phyloP scores from a whole-genome alignment of 1,140 invertebrate species.

The Aethina tumida region DNA sequence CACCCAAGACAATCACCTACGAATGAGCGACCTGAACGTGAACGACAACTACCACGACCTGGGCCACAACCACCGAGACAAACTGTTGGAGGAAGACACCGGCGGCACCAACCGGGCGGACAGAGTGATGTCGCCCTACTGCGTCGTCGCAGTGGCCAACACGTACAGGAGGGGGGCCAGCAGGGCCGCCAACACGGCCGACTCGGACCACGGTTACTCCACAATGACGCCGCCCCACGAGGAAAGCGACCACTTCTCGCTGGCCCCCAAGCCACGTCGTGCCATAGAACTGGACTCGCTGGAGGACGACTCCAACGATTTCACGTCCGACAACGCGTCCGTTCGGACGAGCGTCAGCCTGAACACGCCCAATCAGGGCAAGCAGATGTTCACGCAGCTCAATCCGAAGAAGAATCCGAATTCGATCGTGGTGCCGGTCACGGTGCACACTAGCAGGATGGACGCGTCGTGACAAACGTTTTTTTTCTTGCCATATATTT shows the following conservation, averaged over 20 bases:
- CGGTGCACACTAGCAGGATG: too few relatives aligned
- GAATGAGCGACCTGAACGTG: slow-evolving; percentile 33
- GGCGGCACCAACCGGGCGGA: too few relatives aligned
- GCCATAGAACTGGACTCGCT: slow-evolving; percentile 48
- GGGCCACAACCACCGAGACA: slow-evolving; percentile 49
- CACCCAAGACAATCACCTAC: slow-evolving; percentile 38
- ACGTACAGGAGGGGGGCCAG: slow-evolving; percentile 68
- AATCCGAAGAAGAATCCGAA: too few relatives aligned
- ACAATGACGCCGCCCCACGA: slow-evolving; percentile 93
- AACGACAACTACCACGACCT: slow-evolving; percentile 43
- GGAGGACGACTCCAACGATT: slow-evolving; percentile 44
- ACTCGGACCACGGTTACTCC: slow-evolving; percentile 89
- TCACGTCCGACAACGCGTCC: slow-evolving; percentile 48
- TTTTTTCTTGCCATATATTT: too few relatives aligned
- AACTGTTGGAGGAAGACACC: slow-evolving; percentile 42
- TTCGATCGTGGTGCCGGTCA: too few relatives aligned
- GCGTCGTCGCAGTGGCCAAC: slow-evolving; percentile 73
- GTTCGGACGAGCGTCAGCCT: slow-evolving; percentile 49
- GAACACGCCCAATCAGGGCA: too few relatives aligned
- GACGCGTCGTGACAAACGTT: too few relatives aligned
- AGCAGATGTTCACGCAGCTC: too few relatives aligned
- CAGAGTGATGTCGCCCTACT: slow-evolving; percentile 76
- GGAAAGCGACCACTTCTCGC: slow-evolving; percentile 64
- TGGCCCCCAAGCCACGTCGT: too few relatives aligned
- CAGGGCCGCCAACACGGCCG: slow-evolving; percentile 67